A percentile compares a stretch with the other conserved stretches of the same genome.
These are phyloP conservation scores for Apomyelois bistriatella DNA, from an alignment of 2,888 invertebrate species.

Conservation along the genomic window DNA sequence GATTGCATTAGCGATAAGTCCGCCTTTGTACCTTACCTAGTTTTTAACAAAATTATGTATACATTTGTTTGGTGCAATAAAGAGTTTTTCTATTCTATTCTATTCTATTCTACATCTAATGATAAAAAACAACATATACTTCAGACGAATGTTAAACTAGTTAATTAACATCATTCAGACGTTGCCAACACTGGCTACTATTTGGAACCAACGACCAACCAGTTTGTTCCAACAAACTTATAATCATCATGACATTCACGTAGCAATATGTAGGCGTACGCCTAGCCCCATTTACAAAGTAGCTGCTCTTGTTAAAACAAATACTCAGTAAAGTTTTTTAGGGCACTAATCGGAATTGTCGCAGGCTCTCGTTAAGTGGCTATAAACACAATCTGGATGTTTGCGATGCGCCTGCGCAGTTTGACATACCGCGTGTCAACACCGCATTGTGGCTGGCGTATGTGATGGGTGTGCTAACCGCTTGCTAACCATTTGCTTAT, in stretches of 20 bases:
- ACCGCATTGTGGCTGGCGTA: slow-evolving; percentile 53
- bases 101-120: no score
- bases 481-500: slow-evolving; percentile 65
- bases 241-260: background rate
- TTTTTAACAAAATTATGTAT: no score
- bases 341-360: slow-evolving; percentile 74
- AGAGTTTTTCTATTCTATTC: no score
- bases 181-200: background rate
- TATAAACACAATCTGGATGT: slow-evolving; percentile 76
- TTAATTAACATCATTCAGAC: background rate
- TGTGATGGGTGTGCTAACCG: slow-evolving; percentile 61
- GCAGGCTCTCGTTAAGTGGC: slow-evolving; percentile 73
- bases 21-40: no score
- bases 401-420: slow-evolving; percentile 66
- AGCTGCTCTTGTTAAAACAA: slow-evolving; percentile 69
- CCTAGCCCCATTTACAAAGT: slow-evolving; percentile 51
- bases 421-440: slow-evolving; percentile 61
- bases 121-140: background rate
- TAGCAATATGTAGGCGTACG: background rate
- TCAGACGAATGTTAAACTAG: background rate
- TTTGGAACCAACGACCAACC: no score
- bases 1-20: no score
- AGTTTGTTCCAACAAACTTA: no score
- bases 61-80: no score
- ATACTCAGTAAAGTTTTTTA: slow-evolving; percentile 64